Percentiles rank a stretch among this genome's conserved stretches.
These are phyloP conservation scores for Botia kubotai DNA, from an alignment of 2,797 vertebrate species.

Conservation along the genomic window DNA sequence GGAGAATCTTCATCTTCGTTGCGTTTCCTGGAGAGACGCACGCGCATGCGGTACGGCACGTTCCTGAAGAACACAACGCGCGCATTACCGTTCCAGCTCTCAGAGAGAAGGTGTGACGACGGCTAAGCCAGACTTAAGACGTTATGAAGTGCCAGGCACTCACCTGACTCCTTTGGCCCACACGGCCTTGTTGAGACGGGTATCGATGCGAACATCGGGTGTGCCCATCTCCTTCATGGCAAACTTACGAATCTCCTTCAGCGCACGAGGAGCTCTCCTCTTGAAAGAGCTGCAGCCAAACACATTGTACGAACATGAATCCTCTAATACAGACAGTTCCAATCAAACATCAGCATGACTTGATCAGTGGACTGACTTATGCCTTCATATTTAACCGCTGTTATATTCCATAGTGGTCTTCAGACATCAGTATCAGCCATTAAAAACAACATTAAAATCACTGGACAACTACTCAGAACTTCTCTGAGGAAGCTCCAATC, in stretches of 20 bases:
- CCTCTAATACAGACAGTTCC: not conserved
- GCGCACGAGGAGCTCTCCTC: constrained; percentile 92
- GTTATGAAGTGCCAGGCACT: not conserved
- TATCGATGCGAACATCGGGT: constrained; percentile 96
- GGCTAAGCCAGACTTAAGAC: not conserved
- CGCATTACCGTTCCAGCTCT: not conserved
- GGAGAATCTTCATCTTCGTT: constrained; percentile 98
- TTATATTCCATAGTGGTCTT: too few relatives aligned
- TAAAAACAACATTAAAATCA: too few relatives aligned
- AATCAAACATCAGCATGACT: too few relatives aligned
- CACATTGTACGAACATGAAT: not conserved
- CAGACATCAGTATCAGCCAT: too few relatives aligned
- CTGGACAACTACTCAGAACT: too few relatives aligned
- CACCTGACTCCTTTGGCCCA: constrained; percentile 98
- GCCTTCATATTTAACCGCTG: too few relatives aligned
- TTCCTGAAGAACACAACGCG: constrained; percentile 79
- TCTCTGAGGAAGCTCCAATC: too few relatives aligned
- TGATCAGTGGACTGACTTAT: too few relatives aligned
- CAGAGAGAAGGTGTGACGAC: not conserved
- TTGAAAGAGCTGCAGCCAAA: constrained; percentile 87
- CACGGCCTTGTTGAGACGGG: constrained; percentile 97
- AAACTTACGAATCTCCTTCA: constrained; percentile 98
- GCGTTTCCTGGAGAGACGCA: constrained; percentile 95
- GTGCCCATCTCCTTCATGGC: constrained; percentile 99
- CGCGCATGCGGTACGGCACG: constrained; percentile 95